Percentiles rank a stretch among this genome's conserved stretches.
Evolutionary conservation across 2,888 invertebrate genomes (phyloP).

Genomic region (Nymphalis c-album): DNA sequence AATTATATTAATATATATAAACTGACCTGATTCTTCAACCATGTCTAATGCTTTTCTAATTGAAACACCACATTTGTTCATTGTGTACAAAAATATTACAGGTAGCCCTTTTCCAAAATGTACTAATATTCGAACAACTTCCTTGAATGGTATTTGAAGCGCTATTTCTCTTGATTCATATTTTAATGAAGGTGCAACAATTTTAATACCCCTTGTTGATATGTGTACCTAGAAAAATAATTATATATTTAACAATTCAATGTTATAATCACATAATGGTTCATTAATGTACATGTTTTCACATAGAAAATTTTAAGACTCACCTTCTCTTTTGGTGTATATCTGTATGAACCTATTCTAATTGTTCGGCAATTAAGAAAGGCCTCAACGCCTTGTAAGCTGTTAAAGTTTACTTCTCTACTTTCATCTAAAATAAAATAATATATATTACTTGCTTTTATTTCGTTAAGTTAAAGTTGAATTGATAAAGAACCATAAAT

Average conservation of each 20-base stretch:
- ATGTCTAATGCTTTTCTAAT: constrained; percentile 87
- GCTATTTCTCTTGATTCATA: constrained; percentile 80
- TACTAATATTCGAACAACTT: constrained; percentile 88
- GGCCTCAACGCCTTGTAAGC: constrained; percentile 75
- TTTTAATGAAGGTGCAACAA: constrained; percentile 82
- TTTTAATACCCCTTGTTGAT: constrained; percentile 81
- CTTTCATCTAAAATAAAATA: constrained; percentile 74
- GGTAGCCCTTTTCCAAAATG: constrained; percentile 89
- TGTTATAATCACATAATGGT: neutral
- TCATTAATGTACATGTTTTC: neutral
- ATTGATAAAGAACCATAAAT: too few relatives aligned
- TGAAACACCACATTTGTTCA: constrained; percentile 84
- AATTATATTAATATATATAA: neutral
- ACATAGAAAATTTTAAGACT: constrained; percentile 12
- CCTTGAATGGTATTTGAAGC: constrained; percentile 85
- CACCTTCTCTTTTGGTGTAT: constrained; percentile 87
- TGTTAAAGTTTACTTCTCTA: constrained; percentile 76
- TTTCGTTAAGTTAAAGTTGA: neutral
- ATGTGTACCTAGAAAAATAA: constrained; percentile 74
- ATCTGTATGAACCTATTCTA: constrained; percentile 92
- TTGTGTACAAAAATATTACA: constrained; percentile 90
- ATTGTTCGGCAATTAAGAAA: constrained; percentile 87
- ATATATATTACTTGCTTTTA: constrained; percentile 6
- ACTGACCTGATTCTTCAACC: constrained; percentile 76
- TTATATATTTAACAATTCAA: neutral